Conservation (phyloP, 2,797 vertebrate genomes). For the Aeoliscus strigatus region DNA sequence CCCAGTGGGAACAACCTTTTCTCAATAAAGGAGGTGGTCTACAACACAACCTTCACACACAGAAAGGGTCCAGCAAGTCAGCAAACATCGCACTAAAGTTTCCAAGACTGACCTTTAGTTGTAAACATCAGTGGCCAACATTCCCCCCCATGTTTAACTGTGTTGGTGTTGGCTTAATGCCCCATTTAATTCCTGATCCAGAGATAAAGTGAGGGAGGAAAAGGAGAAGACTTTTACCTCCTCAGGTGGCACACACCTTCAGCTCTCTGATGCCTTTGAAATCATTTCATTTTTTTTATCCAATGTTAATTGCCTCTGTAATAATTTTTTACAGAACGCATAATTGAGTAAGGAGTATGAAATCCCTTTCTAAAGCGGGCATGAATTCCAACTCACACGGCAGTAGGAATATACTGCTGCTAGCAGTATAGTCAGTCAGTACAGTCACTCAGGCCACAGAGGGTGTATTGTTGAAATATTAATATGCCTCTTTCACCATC, state of each 20-base stretch:
- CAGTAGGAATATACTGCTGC: slow-evolving; percentile 43
- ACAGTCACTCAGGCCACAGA: slow-evolving; percentile 45
- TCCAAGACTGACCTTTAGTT: too few relatives aligned
- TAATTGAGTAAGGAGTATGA: slow-evolving; percentile 31
- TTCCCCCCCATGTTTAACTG: too few relatives aligned
- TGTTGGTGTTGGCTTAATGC: too few relatives aligned
- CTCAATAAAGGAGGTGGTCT: too few relatives aligned
- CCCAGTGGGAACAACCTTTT: too few relatives aligned
- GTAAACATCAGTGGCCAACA: too few relatives aligned
- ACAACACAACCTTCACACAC: too few relatives aligned
- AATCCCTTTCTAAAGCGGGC: slow-evolving; percentile 29
- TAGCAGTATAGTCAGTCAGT: slow-evolving; percentile 56
- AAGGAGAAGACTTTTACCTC: slow-evolving; percentile 13
- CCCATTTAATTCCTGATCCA: neutral
- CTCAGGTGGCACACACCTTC: too few relatives aligned
- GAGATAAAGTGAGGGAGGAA: slow-evolving; percentile 10
- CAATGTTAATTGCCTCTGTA: slow-evolving; percentile 35
- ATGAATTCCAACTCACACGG: slow-evolving; percentile 35
- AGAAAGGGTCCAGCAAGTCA: too few relatives aligned
- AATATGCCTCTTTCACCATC: slow-evolving; percentile 54
- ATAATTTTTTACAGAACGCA: slow-evolving; percentile 34
- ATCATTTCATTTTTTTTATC: slow-evolving; percentile 29
- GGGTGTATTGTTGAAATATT: slow-evolving; percentile 65
- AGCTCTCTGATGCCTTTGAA: too few relatives aligned
- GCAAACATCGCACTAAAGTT: too few relatives aligned